A percentile compares a stretch with the other conserved stretches of the same genome.
Conservation (phyloP, 1,140 invertebrate species). For the Plectrocnemia conspersa region DNA sequence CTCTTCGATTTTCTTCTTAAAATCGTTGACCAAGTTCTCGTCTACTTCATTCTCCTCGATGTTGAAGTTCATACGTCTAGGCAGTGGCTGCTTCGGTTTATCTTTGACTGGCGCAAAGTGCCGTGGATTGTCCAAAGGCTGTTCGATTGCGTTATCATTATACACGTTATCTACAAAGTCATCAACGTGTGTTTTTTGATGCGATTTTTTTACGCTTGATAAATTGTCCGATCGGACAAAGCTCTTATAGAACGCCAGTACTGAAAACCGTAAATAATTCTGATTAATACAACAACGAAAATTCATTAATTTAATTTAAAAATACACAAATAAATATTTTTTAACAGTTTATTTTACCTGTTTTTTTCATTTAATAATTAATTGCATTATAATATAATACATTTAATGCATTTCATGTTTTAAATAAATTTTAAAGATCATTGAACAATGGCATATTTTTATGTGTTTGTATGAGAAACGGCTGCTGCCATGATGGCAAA, state of each 20-base stretch:
- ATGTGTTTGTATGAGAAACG: no score
- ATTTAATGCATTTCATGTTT: background rate
- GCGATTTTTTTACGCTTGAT: background rate
- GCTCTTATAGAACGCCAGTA: conserved; percentile 30
- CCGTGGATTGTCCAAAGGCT: conserved; percentile 8
- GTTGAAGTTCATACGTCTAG: conserved; percentile 25
- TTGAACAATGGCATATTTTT: no score
- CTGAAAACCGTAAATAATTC: no score
- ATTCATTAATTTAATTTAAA: background rate
- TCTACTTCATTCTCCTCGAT: conserved; percentile 31
- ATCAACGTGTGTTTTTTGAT: conserved; percentile 21
- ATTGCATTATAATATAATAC: background rate
- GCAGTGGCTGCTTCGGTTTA: conserved; percentile 5
- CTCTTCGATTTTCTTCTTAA: conserved; percentile 29
- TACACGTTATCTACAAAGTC: conserved; percentile 29
- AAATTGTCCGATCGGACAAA: conserved; percentile 26
- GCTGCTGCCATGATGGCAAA: no score
- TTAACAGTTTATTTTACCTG: conserved; percentile 6
- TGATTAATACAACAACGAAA: conserved; percentile 5
- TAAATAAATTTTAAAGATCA: no score
- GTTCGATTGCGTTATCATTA: conserved; percentile 13
- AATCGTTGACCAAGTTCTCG: conserved; percentile 11
- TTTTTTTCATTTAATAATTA: background rate
- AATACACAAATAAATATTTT: background rate
- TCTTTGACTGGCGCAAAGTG: conserved; percentile 17